Conservation (phyloP, 35 echinoderm and acorn worm genomes). For the Heliocidaris tuberculata region DNA sequence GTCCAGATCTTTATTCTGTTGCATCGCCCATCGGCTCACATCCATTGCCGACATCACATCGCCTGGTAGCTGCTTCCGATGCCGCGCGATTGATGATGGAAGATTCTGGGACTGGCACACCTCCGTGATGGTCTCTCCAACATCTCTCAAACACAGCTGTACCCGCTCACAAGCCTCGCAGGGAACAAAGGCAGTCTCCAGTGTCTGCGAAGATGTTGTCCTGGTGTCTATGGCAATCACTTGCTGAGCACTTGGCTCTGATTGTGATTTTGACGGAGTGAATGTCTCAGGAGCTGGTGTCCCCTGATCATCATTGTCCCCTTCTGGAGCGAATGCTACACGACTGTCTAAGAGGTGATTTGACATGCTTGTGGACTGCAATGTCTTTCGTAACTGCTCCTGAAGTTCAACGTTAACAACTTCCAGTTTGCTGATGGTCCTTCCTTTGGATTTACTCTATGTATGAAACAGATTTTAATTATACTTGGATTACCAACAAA, state of each 20-base stretch:
- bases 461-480: slow-evolving; percentile 2
- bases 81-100: slow-evolving; percentile 62
- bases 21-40: slow-evolving; percentile 64
- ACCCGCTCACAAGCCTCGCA: slow-evolving; percentile 87
- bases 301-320: slow-evolving; percentile 35
- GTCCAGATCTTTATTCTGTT: slow-evolving; percentile 81
- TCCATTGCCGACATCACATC: slow-evolving; percentile 77
- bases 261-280: background rate
- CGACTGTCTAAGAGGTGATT: slow-evolving; percentile 33
- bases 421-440: slow-evolving; percentile 85
- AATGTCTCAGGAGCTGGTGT: background rate
- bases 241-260: background rate
- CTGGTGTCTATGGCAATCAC: slow-evolving; percentile 65
- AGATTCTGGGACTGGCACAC: slow-evolving; percentile 79
- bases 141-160: slow-evolving; percentile 76
- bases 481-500: background rate
- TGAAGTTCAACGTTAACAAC: slow-evolving; percentile 80
- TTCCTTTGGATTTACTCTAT: slow-evolving; percentile 78
- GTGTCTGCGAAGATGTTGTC: slow-evolving; percentile 85
- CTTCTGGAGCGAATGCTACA: slow-evolving; percentile 14
- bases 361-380: slow-evolving; percentile 8
- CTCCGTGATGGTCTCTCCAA: slow-evolving; percentile 68
- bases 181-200: slow-evolving; percentile 94
- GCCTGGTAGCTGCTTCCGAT: slow-evolving; percentile 43
- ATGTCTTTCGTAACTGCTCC: slow-evolving; percentile 53